Conservation (phyloP, 2,113 vertebrate genomes). For the Benitochromis conjunctus region DNA sequence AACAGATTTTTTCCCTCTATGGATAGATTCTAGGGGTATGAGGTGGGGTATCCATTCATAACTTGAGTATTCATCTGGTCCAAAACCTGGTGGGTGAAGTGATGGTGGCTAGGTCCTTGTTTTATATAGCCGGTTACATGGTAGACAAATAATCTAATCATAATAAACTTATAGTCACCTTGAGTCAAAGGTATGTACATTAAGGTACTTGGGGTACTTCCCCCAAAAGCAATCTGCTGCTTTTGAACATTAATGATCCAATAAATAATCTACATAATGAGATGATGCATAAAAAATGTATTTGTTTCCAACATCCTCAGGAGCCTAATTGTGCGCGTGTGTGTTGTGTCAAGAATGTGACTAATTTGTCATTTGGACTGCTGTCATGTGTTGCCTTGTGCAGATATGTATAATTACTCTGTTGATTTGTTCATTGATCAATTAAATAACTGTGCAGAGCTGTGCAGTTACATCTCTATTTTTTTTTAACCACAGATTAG, state of each 20-base stretch:
- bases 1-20: not conserved
- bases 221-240: not conserved
- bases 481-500: no score
- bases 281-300: not conserved
- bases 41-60: not conserved
- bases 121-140: not conserved
- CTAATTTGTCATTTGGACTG: no score
- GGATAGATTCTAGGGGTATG: not conserved
- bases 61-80: not conserved
- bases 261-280: not conserved
- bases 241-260: not conserved
- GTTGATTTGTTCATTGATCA: not conserved
- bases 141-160: not conserved
- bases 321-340: not conserved
- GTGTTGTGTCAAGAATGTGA: not conserved
- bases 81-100: not conserved
- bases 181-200: not conserved
- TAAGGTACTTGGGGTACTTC: not conserved
- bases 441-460: not conserved
- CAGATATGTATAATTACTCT: no score
- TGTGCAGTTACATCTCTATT: not conserved
- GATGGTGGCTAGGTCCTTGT: not conserved
- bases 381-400: no score
- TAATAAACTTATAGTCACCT: not conserved
- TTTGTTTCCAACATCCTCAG: not conserved